Base-by-base conservation (phyloP, 2,888 invertebrate species). In the Ashinkailepas kermadecensis region DNA sequence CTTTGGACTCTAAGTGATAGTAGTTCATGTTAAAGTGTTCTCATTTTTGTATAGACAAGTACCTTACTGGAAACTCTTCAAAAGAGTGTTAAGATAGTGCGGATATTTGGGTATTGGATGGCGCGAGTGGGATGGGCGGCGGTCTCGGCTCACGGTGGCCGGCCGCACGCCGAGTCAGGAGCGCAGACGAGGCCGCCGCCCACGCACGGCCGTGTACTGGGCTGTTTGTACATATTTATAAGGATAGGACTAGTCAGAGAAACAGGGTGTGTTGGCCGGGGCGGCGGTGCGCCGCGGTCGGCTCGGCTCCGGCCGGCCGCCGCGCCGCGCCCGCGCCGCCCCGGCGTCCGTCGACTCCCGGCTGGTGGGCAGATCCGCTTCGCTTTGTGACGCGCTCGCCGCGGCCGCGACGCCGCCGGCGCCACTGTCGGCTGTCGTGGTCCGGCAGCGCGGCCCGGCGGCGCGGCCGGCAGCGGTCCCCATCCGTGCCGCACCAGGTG, bases 11-110 rank as follows among this genome's bases (percentile, higher is more conserved):
- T 70, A 70, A 70, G 70, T 70, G 70, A 70, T 70, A 70, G 70
- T 70, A 70, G 70, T 70, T 70, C 70, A 70, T 70, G 70, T 70
- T 70, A 70, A 70, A 70, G 70, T 70, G 70, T 70, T 70, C 70
- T 70, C 70, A 70, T 70, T 70, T 64, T 70, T 70, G 70, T 70
- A 70, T 70, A 70, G 70, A 65, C 70, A 70, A 70, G 70, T 70
- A 70, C 70, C 70, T 70, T 70, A 70, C 67, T 67, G 39, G 70
- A 39, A 70, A 13, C 70, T 70, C 70, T 70, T 70, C 70, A 70
- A 70, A 70, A 70, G 70, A 70, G 70, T 70, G 70, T 25, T 70
- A 39, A 25, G 70, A 25, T 70, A 39, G 70, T 39, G 70, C 70
- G 70, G 70, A 70, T 70, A 70, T 70, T 70, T 70, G 70, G 70